A percentile compares a stretch with the other conserved stretches of the same genome.
These are phyloP conservation scores for Episyrphus balteatus DNA, from an alignment of 1,140 invertebrate genomes.

Conservation along the genomic window DNA sequence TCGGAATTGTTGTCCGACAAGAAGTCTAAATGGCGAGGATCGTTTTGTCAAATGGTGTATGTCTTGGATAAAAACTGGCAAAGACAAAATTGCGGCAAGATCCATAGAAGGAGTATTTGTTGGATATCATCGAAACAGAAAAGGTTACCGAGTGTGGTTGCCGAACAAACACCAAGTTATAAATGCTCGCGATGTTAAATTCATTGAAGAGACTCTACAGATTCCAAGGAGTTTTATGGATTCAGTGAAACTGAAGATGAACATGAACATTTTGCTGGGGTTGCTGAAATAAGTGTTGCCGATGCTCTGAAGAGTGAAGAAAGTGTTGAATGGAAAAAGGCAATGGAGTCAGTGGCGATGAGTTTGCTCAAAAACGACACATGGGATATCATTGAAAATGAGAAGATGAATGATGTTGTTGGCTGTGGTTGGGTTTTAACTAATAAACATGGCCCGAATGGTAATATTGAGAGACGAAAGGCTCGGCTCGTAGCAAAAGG, in stretches of 20 bases:
- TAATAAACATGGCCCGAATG: too few species aligned
- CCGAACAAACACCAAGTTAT: background rate
- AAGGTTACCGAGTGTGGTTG: background rate
- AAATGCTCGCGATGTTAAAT: conserved; percentile 2
- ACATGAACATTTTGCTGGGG: background rate
- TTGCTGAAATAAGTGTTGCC: background rate
- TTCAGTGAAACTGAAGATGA: background rate
- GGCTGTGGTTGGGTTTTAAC: too few species aligned
- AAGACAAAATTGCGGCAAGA: too few species aligned
- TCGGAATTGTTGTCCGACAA: conserved; percentile 11
- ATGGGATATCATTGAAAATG: too few species aligned
- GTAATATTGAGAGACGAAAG: too few species aligned
- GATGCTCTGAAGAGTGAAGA: too few species aligned
- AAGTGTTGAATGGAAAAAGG: background rate
- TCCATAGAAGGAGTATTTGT: conserved; percentile 1
- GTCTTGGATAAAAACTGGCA: too few species aligned
- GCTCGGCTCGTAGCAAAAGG: too few species aligned
- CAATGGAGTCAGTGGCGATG: background rate
- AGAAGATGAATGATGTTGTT: too few species aligned
- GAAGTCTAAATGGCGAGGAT: conserved; percentile 9
- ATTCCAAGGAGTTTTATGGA: background rate
- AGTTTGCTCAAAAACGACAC: background rate
- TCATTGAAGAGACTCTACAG: background rate
- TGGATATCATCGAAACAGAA: background rate
- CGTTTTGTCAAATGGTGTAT: conserved; percentile 24